Conservation (phyloP, 2,113 vertebrate genomes). For the Anoplopoma fimbria region DNA sequence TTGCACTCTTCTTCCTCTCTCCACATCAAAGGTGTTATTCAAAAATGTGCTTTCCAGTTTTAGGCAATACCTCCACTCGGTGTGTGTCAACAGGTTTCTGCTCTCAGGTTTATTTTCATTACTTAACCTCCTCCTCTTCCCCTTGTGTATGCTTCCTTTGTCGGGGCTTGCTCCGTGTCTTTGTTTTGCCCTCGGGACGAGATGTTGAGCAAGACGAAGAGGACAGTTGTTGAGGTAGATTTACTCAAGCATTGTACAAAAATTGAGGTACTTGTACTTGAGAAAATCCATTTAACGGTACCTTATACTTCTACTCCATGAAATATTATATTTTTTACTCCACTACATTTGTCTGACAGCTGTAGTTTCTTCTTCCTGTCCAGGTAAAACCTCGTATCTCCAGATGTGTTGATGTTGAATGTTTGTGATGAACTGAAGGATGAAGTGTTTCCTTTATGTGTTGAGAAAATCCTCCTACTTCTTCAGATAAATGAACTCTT, state of each 20-base stretch:
- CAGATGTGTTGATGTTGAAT: not conserved
- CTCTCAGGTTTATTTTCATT: conserved; percentile 43
- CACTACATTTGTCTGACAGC: not conserved
- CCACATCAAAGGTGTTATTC: conserved; percentile 56
- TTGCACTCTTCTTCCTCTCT: conserved; percentile 6
- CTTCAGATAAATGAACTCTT: too few relatives aligned
- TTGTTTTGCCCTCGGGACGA: conserved; percentile 11
- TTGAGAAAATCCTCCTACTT: not conserved
- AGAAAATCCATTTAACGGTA: not conserved
- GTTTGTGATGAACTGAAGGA: not conserved
- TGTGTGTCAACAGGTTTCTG: conserved; percentile 49
- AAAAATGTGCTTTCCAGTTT: conserved; percentile 45
- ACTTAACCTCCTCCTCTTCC: conserved; percentile 5
- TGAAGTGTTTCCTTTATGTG: too few relatives aligned
- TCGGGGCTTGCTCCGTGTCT: conserved; percentile 17
- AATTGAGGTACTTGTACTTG: not conserved
- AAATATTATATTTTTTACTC: not conserved
- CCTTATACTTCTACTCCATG: not conserved
- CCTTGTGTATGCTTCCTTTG: not conserved
- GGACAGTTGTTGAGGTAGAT: not conserved
- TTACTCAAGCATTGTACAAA: not conserved
- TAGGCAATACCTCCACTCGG: conserved; percentile 30
- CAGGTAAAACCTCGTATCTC: too few relatives aligned
- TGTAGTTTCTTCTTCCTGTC: not conserved
- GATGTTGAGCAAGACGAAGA: conserved; percentile 19